Percentiles rank a stretch among this genome's conserved stretches.
Conservation (phyloP, 2,113 vertebrate genomes). For the Bujurquina vittata region DNA sequence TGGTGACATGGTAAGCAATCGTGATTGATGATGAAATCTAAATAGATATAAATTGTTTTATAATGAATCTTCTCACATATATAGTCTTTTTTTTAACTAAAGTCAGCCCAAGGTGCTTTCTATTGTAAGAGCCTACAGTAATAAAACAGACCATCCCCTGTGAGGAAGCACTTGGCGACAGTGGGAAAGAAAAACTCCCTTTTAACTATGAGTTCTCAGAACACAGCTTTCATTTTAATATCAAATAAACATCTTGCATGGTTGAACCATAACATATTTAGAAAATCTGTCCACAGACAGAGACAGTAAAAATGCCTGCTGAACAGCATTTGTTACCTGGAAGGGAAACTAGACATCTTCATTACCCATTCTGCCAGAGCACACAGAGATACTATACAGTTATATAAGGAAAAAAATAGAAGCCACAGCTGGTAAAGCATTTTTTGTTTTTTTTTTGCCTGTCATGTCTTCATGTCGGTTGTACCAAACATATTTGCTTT, state of each 20-base stretch:
- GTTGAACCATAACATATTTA: not conserved
- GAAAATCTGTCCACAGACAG: not conserved
- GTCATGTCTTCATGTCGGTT: too few relatives aligned
- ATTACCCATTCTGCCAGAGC: not conserved
- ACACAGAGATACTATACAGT: not conserved
- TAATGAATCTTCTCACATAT: not conserved
- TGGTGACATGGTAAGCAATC: slow-evolving; percentile 83
- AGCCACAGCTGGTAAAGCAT: too few relatives aligned
- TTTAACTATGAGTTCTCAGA: too few relatives aligned
- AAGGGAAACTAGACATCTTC: not conserved
- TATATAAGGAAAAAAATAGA: not conserved
- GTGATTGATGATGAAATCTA: not conserved
- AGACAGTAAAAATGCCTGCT: not conserved
- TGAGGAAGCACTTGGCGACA: too few relatives aligned
- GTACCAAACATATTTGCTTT: not conserved
- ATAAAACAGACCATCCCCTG: too few relatives aligned
- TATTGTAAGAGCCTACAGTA: too few relatives aligned
- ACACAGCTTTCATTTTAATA: not conserved
- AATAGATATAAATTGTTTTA: not conserved
- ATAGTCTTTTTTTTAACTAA: too few relatives aligned
- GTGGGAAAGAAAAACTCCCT: too few relatives aligned
- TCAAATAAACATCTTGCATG: not conserved
- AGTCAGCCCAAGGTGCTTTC: too few relatives aligned
- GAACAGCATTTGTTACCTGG: not conserved
- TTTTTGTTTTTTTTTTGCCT: too few relatives aligned